Evolutionary conservation across 2,797 vertebrate species (phyloP), one percentile per base, ranked within the genome.

Genomic region (Phoeniculus purpureus): DNA sequence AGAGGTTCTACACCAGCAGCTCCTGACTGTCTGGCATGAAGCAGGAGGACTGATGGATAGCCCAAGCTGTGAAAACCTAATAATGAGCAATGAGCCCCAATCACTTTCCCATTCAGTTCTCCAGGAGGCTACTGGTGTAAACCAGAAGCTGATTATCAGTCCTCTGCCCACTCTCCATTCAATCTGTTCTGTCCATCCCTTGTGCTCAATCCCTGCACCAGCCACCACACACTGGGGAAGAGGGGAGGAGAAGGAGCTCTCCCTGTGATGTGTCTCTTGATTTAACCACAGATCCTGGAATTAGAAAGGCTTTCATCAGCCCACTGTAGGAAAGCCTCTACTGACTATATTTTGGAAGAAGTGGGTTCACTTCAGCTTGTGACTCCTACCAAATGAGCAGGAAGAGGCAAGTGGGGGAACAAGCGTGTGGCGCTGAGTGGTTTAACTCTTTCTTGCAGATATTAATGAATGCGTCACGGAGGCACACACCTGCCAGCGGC

Each of bases 401-500:
- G 32, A 87, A 34, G 59, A 58, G 60, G 37, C 37, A n/a, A 29
- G 13, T 80, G 5, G 4, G 20, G 22, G 40, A 54, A 9, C 68
- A 12, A 5, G 15, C 20, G 5, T 0, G 4, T 29, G 59, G 48
- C 51, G 67, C 66, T 93, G 70, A 94, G 17, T 29, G 62, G 40
- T 73, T 83, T 89, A 47, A 80, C 8, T 77, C 3, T 50, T 50
- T 93, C 40, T 91, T 43, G 16, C 96, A 99, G 99, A 99, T 97
- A 96, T 99, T 91, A 98, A 99, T 7, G 99, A 99, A 96, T 99
- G 99, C 23, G 90, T 97, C 80, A 97, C 97, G 15, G 97, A 97
- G 82, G 87, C 95, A 9, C 98, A 99, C 97, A 98, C 97, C 9
- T 99, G 99, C 95, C 97, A 96, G 85, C 94, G 96, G 60, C 88